These are phyloP conservation scores for Pitangus sulphuratus DNA, from an alignment of 2,797 vertebrate genomes.

Conservation along the genomic window DNA sequence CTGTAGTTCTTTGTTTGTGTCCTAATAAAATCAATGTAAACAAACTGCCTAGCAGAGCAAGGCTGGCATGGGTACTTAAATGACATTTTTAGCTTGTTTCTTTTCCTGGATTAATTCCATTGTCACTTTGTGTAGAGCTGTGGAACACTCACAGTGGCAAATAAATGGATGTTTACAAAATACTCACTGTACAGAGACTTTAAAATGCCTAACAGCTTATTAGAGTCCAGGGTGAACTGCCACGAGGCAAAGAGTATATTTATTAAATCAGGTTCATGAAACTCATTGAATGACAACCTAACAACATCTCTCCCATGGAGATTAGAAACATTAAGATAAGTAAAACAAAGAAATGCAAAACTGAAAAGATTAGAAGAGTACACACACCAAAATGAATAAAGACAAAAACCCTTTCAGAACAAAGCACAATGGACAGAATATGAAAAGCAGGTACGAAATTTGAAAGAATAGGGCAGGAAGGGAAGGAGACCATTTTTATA, in stretches of 20 bases:
- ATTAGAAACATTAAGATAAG: neutral
- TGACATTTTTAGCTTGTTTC: neutral
- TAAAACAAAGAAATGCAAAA: neutral
- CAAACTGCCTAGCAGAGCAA: constrained; percentile 20
- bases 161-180: constrained; percentile 57
- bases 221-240: neutral
- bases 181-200: neutral
- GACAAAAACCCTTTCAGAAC: neutral
- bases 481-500: neutral
- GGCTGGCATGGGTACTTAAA: constrained; percentile 4
- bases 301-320: neutral
- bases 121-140: neutral
- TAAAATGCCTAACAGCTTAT: neutral
- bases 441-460: neutral
- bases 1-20: constrained; percentile 22
- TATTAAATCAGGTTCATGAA: neutral
- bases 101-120: constrained; percentile 35
- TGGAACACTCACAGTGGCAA: constrained; percentile 26
- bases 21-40: constrained; percentile 57
- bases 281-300: neutral
- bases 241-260: neutral
- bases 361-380: neutral
- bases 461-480: neutral
- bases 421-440: neutral
- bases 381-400: neutral